Evolutionary conservation across 2,797 vertebrate genomes (phyloP).

Genomic region (Myotis planiceps): DNA sequence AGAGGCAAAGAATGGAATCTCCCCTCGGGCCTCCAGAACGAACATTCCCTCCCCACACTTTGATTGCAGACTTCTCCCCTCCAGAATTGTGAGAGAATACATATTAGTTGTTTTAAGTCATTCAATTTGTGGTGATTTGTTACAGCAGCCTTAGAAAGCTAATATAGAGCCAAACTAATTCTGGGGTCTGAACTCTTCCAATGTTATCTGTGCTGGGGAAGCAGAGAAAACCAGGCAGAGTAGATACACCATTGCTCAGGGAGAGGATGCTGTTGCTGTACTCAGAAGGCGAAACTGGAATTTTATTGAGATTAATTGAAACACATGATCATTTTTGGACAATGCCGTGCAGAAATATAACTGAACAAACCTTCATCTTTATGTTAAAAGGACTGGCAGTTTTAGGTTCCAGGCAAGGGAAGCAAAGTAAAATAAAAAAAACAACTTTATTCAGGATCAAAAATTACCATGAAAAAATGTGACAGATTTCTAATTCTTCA

Average conservation of each 20-base stretch:
- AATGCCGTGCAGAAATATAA: background rate
- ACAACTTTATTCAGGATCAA: background rate
- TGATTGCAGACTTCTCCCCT: background rate
- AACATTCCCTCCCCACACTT: background rate
- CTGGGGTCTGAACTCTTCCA: background rate
- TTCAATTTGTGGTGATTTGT: background rate
- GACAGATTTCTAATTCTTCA: slow-evolving; percentile 5
- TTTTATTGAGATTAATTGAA: slow-evolving; percentile 10
- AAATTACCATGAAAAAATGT: background rate
- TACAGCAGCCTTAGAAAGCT: background rate
- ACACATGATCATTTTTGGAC: background rate
- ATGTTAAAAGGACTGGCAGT: background rate
- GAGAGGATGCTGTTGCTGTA: background rate
- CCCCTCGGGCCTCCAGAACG: background rate
- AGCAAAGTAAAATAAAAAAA: background rate
- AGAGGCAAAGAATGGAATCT: background rate
- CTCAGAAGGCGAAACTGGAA: background rate
- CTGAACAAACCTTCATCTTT: background rate
- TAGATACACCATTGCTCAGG: background rate
- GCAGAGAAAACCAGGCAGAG: background rate
- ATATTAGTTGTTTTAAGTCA: background rate
- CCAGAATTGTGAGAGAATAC: background rate
- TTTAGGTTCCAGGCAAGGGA: slow-evolving; percentile 4
- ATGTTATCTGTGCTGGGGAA: background rate
- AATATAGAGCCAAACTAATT: background rate